A percentile compares a stretch with the other conserved stretches of the same genome.
Conservation (phyloP, 1,140 invertebrate species). For the Zaprionus taronus region DNA sequence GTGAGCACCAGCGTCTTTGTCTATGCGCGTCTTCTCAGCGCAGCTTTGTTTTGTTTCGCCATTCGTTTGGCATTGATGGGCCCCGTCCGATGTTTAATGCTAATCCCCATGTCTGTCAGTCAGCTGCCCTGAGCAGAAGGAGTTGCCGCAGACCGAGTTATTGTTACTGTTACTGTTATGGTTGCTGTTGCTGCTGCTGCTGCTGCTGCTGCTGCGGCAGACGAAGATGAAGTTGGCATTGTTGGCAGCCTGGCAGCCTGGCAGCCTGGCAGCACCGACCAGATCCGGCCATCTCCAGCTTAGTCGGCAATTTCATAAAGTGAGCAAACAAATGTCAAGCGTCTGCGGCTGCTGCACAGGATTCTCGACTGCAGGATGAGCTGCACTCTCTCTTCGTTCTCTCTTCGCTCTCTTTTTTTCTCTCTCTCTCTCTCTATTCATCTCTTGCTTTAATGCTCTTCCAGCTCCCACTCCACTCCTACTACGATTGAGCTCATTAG, state of each 20-base stretch:
- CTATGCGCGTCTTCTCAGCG: conserved; percentile 17
- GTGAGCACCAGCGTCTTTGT: neutral
- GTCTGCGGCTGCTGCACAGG: conserved; percentile 42
- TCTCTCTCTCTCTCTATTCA: neutral
- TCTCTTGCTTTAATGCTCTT: neutral
- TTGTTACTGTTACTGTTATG: conserved; percentile 53
- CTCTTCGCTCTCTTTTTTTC: neutral
- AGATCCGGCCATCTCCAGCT: neutral
- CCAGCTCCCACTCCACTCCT: neutral
- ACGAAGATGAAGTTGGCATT: conserved; percentile 76
- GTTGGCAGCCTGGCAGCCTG: conserved; percentile 31
- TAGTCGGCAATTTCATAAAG: conserved; percentile 64
- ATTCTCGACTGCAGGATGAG: neutral
- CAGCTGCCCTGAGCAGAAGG: conserved; percentile 15
- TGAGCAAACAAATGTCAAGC: conserved; percentile 74
- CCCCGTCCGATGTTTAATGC: conserved; percentile 62
- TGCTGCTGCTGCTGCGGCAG: conserved; percentile 20
- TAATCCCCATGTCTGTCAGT: conserved; percentile 73
- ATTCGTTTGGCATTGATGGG: conserved; percentile 38
- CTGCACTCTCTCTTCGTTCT: neutral
- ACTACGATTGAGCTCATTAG: conserved; percentile 30
- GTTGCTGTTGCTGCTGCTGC: conserved; percentile 30
- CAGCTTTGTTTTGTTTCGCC: conserved; percentile 40
- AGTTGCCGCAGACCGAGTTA: conserved; percentile 42
- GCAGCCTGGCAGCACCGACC: conserved; percentile 18